Evolutionary conservation across 2,888 invertebrate genomes (phyloP).

Genomic region (Ypsolopha sequella): DNA sequence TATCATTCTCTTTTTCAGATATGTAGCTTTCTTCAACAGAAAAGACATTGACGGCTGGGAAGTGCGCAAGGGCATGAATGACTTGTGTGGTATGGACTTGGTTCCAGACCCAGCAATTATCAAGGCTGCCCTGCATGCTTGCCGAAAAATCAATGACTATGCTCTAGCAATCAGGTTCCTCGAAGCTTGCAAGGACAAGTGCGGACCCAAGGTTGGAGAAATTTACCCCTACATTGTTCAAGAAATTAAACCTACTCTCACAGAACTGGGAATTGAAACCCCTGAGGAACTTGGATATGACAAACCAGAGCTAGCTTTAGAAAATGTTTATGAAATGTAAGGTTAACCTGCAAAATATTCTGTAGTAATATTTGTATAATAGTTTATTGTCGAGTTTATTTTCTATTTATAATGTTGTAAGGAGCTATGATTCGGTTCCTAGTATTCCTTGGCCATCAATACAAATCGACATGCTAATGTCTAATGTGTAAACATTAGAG

Average conservation of each 20-base stretch:
- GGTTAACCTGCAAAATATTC: conserved; percentile 31
- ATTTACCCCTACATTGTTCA: conserved; percentile 91
- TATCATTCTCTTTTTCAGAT: conserved; percentile 57
- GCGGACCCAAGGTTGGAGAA: conserved; percentile 78
- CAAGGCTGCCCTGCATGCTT: conserved; percentile 88
- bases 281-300: conserved; percentile 97
- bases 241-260: conserved; percentile 92
- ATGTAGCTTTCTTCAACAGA: conserved; percentile 87
- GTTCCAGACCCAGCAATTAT: conserved; percentile 94
- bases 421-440: conserved; percentile 23
- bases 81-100: conserved; percentile 89
- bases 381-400: conserved; percentile 52
- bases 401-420: conserved; percentile 27
- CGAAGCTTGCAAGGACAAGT: conserved; percentile 92
- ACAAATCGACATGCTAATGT: conserved; percentile 23
- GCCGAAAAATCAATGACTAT: conserved; percentile 94
- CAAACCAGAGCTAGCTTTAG: conserved; percentile 93
- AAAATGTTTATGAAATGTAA: conserved; percentile 79
- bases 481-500: conserved; percentile 47
- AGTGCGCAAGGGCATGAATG: conserved; percentile 91
- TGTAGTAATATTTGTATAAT: conserved; percentile 59
- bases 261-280: conserved; percentile 93
- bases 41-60: conserved; percentile 95
- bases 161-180: conserved; percentile 93
- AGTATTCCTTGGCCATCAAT: conserved; percentile 32